Conservation (phyloP, 2,113 vertebrate species). For the Gallinago jamesoni region DNA sequence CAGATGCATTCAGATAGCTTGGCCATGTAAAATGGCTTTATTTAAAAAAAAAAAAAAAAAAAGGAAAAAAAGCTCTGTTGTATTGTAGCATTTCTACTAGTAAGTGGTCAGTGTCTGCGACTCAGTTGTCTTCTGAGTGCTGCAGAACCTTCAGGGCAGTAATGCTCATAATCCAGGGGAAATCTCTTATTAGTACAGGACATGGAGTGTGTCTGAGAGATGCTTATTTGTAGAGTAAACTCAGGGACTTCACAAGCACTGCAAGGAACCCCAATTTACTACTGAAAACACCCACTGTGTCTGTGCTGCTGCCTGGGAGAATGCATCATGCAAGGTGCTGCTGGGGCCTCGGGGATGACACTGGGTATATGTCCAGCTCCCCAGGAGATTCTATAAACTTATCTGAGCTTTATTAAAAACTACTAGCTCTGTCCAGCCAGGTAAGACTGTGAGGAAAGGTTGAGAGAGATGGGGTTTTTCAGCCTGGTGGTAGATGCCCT, state of each 20-base stretch:
- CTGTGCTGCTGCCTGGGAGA: background rate
- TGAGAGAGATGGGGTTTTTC: background rate
- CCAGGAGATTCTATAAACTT: background rate
- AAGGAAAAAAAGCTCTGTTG: background rate
- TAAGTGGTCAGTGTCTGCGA: background rate
- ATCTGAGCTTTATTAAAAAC: background rate
- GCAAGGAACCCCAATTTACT: background rate
- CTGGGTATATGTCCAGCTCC: background rate
- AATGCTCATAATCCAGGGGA: background rate
- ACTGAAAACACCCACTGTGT: background rate
- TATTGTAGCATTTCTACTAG: background rate
- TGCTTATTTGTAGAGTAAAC: background rate
- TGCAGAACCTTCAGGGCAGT: background rate
- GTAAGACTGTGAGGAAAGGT: background rate
- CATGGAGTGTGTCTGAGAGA: background rate
- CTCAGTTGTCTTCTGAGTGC: background rate
- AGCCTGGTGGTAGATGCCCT: background rate
- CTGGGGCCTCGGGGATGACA: background rate
- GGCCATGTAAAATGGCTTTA: background rate
- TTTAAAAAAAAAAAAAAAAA: background rate
- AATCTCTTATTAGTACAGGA: background rate
- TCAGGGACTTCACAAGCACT: constrained; percentile 40
- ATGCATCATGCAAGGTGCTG: background rate
- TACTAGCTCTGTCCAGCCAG: background rate
- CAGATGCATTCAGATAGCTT: background rate